phyloP scores from a whole-genome alignment of 37 sponge, comb jelly and placozoan species.

The Cliona cf. orientalis region DNA sequence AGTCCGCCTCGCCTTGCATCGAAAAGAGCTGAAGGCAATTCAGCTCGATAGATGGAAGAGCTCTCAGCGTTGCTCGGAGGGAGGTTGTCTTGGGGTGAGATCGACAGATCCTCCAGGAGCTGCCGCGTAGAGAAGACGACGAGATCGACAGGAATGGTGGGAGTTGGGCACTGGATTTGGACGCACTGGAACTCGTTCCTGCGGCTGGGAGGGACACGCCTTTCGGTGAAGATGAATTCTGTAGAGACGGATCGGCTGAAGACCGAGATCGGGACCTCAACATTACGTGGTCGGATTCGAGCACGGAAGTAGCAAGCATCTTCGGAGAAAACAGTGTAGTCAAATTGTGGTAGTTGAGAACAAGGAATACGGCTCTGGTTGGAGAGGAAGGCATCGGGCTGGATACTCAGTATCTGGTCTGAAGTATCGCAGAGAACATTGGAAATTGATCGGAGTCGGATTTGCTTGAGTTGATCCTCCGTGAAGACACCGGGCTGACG shows the following conservation, averaged over 20 bases:
- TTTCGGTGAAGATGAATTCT: not conserved
- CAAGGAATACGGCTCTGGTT: conserved; percentile 43
- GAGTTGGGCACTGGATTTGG: conserved; percentile 1
- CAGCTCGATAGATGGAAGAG: not conserved
- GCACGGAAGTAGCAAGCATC: conserved; percentile 22
- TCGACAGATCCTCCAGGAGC: too few species aligned
- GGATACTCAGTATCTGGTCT: conserved; percentile 53
- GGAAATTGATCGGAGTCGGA: conserved; percentile 53
- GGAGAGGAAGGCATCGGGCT: conserved; percentile 69
- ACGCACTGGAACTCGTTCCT: not conserved
- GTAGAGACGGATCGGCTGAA: not conserved
- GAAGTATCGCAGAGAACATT: conserved; percentile 88
- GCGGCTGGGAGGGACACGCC: not conserved
- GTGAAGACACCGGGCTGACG: conserved; percentile 73
- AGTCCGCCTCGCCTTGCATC: not conserved
- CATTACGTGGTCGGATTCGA: not conserved
- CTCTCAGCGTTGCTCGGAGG: too few species aligned
- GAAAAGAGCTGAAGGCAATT: not conserved
- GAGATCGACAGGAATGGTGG: not conserved
- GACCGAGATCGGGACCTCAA: not conserved
- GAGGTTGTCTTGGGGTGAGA: too few species aligned
- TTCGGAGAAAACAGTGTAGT: conserved; percentile 43
- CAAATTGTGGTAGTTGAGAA: conserved; percentile 10
- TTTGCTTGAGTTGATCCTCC: conserved; percentile 47
- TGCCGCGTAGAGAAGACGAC: not conserved